Percentiles rank a stretch among this genome's conserved stretches.
These are phyloP conservation scores for Propithecus perrieri DNA, from an alignment of 2,797 vertebrate species.

Conservation along the genomic window DNA sequence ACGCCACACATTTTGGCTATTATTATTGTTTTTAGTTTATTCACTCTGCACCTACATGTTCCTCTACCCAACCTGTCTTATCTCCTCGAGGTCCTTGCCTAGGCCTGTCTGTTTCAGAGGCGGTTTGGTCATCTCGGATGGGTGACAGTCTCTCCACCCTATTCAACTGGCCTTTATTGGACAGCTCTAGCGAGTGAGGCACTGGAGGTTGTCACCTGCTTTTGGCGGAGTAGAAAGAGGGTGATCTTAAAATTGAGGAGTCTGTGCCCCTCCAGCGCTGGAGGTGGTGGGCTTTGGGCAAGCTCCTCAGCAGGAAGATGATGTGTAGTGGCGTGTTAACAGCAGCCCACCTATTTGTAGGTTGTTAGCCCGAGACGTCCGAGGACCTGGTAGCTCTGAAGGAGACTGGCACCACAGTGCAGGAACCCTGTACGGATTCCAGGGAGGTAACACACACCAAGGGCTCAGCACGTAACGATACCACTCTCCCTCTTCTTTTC, in stretches of 20 bases:
- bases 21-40: background rate
- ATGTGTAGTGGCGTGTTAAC: background rate
- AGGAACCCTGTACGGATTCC: background rate
- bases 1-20: background rate
- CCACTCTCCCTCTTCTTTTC: background rate
- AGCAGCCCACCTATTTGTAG: background rate
- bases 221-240: background rate
- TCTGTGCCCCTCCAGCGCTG: background rate
- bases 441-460: background rate
- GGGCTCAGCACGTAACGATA: no score
- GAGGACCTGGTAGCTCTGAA: background rate
- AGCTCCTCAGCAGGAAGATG: background rate
- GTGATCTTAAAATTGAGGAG: background rate
- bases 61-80: background rate
- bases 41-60: background rate
- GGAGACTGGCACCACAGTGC: background rate
- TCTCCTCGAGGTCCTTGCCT: background rate
- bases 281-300: background rate
- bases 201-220: background rate
- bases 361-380: background rate
- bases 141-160: background rate
- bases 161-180: background rate
- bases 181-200: background rate
- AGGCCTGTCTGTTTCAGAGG: background rate
- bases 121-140: background rate